Base-by-base conservation (phyloP, 1,140 invertebrate genomes). In the Arion vulgaris region DNA sequence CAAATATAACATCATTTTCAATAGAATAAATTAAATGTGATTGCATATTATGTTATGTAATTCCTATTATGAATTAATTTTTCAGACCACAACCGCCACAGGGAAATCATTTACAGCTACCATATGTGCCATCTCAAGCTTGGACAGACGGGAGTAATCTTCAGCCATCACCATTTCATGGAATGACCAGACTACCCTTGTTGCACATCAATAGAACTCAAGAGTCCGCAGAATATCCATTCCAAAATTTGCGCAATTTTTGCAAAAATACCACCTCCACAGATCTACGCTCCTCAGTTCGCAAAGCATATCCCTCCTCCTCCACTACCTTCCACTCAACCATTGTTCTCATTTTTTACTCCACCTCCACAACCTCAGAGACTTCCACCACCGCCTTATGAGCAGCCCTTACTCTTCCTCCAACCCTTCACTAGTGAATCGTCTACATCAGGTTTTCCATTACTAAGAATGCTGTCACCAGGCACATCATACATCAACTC, bases 161-260 rank as follows among this genome's bases (percentile, higher is more conserved):
- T 13, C 69, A 49, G 26, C 45, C 32, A 19, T n/a, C 26, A 49
- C 66, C 49, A 69, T 49, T 51, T 23, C 38, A 74, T 28, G 62
- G 84, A 75, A 32, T 34, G 28, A 32, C 76, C 19, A 69, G 83
- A 41, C 84, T 89, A 49, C 88, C 88, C 28, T 80, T 89, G 38
- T 62, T 89, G n/a, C 83, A 85, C 28, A 73, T 89, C 1, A 84
- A 88, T 36, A 75, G 76, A 80, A 75, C 41, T 32, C 41, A 80
- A 73, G 77, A 71, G 34, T 71, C 45, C 15, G 45, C 77, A 39
- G 45, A 85, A 73, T n/a, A n/a, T n/a, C 57, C 74, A 0, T 85
- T 85, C 34, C 41, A 32, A 74, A 81, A 80, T 68, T 53, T 62
- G 1, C 66, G 69, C 45, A 17, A 1, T 76, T 51, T 34, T 62